Base-by-base conservation (phyloP, 2,888 invertebrate species). In the Eulithis testata region DNA sequence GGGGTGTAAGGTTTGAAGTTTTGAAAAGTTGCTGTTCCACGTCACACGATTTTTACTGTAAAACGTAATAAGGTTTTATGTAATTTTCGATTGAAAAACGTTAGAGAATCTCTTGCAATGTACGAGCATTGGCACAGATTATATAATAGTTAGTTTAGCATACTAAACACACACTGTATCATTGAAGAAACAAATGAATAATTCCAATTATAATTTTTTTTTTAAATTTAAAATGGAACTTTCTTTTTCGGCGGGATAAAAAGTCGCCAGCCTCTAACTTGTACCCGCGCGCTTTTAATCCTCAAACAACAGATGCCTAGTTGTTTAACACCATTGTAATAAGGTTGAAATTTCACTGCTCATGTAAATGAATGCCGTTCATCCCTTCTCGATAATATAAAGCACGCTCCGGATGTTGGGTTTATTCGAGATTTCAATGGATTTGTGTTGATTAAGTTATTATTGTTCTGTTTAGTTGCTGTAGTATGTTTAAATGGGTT, bases 331-430 rank as follows among this genome's bases (percentile, higher is more conserved):
- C 4, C 40, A 66, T 61, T 11, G 61, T 3, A 12, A 75, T 75
- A 85, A 72, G 64, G 81, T 69, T 68, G 60, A 82, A 66, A 78
- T 74, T 86, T 55, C 73, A 69, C 40, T 73, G 51, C 14, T 58
- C 74, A 78, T 80, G 79, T 79, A 81, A 84, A 86, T 87, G 62
- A 66, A 65, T 60, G 61, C 60, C 75, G 77, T 79, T 87, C 81
- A 90, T 88, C 87, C 87, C 78, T 74, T 74, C 73, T 75, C 73
- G 73, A 74, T 73, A 68, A 73, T 74, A 74, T 77, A 66, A 78
- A 80, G 85, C 89, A 88, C 88, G 89, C 78, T 76, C 79, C 73
- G 69, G 72, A 74, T 71, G 70, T 68, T 68, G 69, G 73, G 77
- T 75, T 79, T 79, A 79, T 80, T 79, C 77, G 78, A 75, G 73